Base-by-base conservation (phyloP, 2,888 invertebrate genomes). In the Drosophila barbarae region DNA sequence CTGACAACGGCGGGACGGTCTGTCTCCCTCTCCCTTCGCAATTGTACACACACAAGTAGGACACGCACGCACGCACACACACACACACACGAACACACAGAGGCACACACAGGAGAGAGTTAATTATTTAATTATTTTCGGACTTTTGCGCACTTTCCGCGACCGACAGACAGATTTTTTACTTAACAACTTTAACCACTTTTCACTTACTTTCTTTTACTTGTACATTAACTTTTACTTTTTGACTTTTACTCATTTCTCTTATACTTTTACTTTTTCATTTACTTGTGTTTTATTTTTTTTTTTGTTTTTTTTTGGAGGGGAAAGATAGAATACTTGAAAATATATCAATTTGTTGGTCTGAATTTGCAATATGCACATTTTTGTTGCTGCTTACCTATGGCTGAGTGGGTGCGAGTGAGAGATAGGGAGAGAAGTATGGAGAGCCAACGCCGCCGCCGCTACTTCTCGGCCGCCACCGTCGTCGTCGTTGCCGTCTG, bases 291-390 rank as follows among this genome's bases (percentile, higher is more conserved):
- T 44, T 21, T 21, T 39, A 66, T 66, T 34, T 52, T 67, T 66
- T 35, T 64, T 65, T 28, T 51, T 65, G 61, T 57, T 52, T 51
- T 70, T 71, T 71, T 73, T 81, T 78, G 83, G 79, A 84, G 75
- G 81, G 85, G 85, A 81, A 81, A 84, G 80, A 85, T 81, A 85
- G 84, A 81, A 83, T 80, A 77, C 84, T 85, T 81, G 85, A 81
- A 78, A 77, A 73, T 71, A 75, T 72, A 75, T 80, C 74, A 84
- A 77, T 81, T 69, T 64, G 76, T 75, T 71, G 71, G 66, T 74
- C 72, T 69, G 65, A 28, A 63, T 52, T 70, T 38, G 59, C 63
- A 71, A 68, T 73, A 68, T 79, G 75, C 68, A 70, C 34, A 42
- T 32, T 75, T 68, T 71, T 60, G 42, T 70, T 77, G 80, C 69